These are phyloP conservation scores for cattle (Bos taurus) DNA, from an alignment of 2,113 vertebrate species.

Conservation along the genomic window DNA sequence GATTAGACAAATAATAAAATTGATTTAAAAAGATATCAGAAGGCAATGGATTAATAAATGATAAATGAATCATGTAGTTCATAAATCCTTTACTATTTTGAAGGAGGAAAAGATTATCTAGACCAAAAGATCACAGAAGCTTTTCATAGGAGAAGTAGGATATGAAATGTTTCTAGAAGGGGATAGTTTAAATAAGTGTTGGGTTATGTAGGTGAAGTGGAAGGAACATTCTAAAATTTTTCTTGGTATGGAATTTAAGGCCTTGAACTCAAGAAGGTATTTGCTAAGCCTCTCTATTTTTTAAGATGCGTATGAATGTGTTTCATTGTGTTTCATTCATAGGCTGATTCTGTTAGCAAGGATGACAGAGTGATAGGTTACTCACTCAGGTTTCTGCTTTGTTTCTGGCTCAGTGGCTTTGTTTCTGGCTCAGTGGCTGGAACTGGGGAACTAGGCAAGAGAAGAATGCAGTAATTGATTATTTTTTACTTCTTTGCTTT, in stretches of 20 bases:
- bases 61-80: slow-evolving; percentile 1
- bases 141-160: not conserved
- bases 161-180: not conserved
- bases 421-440: not conserved
- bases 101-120: not conserved
- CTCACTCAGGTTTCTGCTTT: not conserved
- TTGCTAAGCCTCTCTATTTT: not conserved
- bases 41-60: slow-evolving; percentile 40
- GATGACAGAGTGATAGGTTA: not conserved
- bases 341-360: not conserved
- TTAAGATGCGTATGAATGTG: not conserved
- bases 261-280: not conserved
- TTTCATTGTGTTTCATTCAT: not conserved
- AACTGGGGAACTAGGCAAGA: not conserved
- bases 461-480: not conserved
- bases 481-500: slow-evolving; percentile 3
- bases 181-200: not conserved
- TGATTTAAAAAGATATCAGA: slow-evolving; percentile 38
- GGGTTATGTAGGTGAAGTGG: not conserved
- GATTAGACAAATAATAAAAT: slow-evolving; percentile 55
- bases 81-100: slow-evolving; percentile 36
- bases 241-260: not conserved
- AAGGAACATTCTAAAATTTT: not conserved
- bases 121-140: not conserved
- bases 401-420: not conserved